A percentile compares a stretch with the other conserved stretches of the same genome.
These are phyloP conservation scores for Vipera latastei DNA, from an alignment of 2,797 vertebrate species.

Conservation along the genomic window DNA sequence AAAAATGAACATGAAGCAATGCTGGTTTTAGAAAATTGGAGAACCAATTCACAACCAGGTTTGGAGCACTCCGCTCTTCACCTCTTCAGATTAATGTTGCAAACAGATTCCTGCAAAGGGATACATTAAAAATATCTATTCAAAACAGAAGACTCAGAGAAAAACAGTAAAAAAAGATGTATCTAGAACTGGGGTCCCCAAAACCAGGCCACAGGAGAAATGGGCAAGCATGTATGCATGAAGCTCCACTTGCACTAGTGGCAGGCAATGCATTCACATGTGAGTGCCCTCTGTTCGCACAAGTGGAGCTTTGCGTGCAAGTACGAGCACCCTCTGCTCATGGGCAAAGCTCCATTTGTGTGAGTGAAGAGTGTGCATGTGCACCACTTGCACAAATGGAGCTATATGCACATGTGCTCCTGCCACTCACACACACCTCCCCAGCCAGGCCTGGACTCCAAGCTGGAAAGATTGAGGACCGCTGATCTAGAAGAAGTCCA, in stretches of 20 bases:
- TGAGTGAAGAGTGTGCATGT: accelerated
- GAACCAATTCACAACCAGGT: background rate
- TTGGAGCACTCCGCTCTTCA: background rate
- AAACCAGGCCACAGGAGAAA: background rate
- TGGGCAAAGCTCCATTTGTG: background rate
- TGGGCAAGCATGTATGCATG: background rate
- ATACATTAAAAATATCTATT: background rate
- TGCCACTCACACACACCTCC: background rate
- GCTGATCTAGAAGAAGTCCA: background rate
- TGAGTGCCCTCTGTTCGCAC: background rate
- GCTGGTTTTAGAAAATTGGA: background rate
- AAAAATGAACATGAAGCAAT: background rate
- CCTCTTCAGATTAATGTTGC: background rate
- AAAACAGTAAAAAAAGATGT: background rate
- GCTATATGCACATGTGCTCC: background rate
- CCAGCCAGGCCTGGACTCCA: background rate
- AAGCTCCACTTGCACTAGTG: background rate
- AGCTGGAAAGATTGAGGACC: background rate
- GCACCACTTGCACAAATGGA: background rate
- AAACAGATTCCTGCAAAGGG: background rate
- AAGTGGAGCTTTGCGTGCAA: background rate
- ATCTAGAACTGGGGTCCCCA: background rate
- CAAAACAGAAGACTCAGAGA: background rate
- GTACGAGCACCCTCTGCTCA: too few species aligned
- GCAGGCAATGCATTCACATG: background rate